Evolutionary conservation across 2,113 vertebrate genomes (phyloP), one percentile per base, ranked within the genome.

Genomic region (Cheilinus undulatus): DNA sequence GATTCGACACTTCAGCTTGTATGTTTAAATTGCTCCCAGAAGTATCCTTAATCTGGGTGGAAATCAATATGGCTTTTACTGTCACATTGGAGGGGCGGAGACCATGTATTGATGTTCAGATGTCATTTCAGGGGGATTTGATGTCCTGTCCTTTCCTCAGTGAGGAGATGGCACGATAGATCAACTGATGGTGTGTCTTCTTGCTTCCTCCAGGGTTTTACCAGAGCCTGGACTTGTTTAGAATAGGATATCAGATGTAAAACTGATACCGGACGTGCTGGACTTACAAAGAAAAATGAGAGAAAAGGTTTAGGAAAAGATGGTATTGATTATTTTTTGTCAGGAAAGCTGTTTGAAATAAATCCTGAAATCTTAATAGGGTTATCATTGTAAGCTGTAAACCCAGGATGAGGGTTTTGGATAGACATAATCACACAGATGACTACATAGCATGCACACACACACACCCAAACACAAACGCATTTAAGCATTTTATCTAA

Each of bases 51-150:
- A 93, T 94, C 90, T 81, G 77, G 73, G 67, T 69, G 66, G 90
- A 91, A 94, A 93, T 94, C 93, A 91, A 93, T 94, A 91, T 57
- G 62, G 86, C 92, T 92, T 93, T 94, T 90, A 91, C 91, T 91
- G 90, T 91, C 92, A 91, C 88, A 82, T 88, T 72, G 81, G 71
- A 88, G 82, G 84, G 88, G 82, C 71, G 76, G 69, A 69, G 82
- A 88, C 75, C 64, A 50, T 43, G 73, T 92, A 93, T 92, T 92
- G 92, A 94, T 88, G 91, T 93, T 87, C 80, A 87, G 76, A 88
- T 91, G 90, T 92, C 91, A 89, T 89, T 92, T 88, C 64, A 68
- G 80, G 67, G 84, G 78, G 85, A 91, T 84, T 92, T 88, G 85
- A 90, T 90, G 88, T 86, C 84, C 83, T 64, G 83, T 88, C 78